These are phyloP conservation scores for Hedychridium roseum DNA, from an alignment of 2,888 invertebrate species.

Conservation along the genomic window DNA sequence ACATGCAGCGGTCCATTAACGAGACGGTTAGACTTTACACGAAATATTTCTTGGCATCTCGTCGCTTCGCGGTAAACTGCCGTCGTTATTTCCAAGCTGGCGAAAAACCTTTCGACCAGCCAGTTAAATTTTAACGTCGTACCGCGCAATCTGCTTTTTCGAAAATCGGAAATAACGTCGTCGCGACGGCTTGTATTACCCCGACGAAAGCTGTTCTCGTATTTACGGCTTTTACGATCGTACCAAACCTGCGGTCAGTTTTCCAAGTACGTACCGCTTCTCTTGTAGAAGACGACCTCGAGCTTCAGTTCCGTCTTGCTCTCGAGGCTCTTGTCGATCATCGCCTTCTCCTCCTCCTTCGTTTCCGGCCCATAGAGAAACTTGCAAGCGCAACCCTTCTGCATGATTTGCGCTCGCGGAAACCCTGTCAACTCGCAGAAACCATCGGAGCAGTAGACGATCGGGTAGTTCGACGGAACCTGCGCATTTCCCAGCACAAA, in stretches of 20 bases:
- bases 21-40: no score
- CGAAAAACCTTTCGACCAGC: no score
- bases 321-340: constrained; percentile 89
- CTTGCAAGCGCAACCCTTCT: constrained; percentile 94
- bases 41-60: no score
- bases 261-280: constrained; percentile 81
- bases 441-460: constrained; percentile 96
- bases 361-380: constrained; percentile 94
- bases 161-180: no score
- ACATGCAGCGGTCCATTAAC: constrained; percentile 4
- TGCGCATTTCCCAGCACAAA: constrained; percentile 96
- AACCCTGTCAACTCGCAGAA: constrained; percentile 96
- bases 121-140: no score
- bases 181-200: no score
- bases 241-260: no score
- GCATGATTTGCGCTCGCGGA: constrained; percentile 95
- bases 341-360: constrained; percentile 83
- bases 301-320: constrained; percentile 91
- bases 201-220: no score
- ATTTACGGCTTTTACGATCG: no score
- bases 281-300: constrained; percentile 94
- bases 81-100: no score
- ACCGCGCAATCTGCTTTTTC: no score
- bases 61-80: no score
- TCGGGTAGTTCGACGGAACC: constrained; percentile 86